Evolutionary conservation across 2,113 vertebrate genomes (phyloP), one percentile per base, ranked within the genome.

Genomic region (Ameiurus melas): DNA sequence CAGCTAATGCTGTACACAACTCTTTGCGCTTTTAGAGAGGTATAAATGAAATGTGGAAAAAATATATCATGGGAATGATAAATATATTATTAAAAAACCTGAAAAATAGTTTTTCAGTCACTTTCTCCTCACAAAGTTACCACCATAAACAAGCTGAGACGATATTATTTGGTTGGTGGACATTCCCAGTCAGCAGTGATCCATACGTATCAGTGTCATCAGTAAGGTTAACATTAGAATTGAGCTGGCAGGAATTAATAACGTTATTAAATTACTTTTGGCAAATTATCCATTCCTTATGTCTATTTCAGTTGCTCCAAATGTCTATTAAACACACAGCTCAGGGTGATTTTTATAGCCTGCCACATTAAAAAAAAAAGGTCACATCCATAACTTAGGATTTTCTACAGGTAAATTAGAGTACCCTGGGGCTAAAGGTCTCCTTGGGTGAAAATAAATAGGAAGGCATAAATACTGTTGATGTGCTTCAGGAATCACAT

Each of bases 361-460:
- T 68, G 62, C 53, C 57, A 83, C 22, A 25, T 25, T 47, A 1
- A 27, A n/a, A 25, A 60, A 36, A 53, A 55, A 81, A 14, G 22
- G 58, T 64, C 36, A 68, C 5, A 84, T 68, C 27, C 39, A 30
- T 66, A 30, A 84, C 36, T 68, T 8, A 8, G 68, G 58, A 43
- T 68, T 51, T 68, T 68, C 39, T n/a, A 7, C 25, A 84, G 60
- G 39, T 84, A 47, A 68, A 68, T 84, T 66, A 84, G 12, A 53
- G 82, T 43, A 64, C 13, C 60, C 22, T 2, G 13, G 2, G 16
- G 16, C 27, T 68, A 68, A 68, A 68, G 60, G 43, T 8, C 43
- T 68, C 43, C 39, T 64, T 1, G 4, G 62, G 27, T 84, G 83
- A 84, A 84, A 84, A 83, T 84, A 62, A 68, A 84, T 84, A 53